Conservation (phyloP, 1,140 invertebrate species). For the Diachasmimorpha longicaudata region DNA sequence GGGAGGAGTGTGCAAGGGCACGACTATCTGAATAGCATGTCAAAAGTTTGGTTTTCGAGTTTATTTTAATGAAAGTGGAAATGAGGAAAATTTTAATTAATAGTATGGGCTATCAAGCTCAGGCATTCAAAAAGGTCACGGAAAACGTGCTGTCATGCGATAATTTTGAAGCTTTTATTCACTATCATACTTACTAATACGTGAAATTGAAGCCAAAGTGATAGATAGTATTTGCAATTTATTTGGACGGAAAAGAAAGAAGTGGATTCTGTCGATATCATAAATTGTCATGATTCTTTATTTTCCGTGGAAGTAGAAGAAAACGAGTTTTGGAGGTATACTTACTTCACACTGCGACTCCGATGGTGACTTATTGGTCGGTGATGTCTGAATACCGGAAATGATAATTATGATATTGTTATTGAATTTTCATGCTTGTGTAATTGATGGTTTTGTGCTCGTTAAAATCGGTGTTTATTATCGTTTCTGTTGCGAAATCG, state of each 20-base stretch:
- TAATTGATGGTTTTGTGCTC: background rate
- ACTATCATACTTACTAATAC: background rate
- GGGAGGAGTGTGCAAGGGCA: background rate
- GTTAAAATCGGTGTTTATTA: background rate
- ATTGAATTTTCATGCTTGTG: conserved; percentile 42
- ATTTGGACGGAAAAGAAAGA: background rate
- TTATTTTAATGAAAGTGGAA: background rate
- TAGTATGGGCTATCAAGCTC: background rate
- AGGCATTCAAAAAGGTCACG: conserved; percentile 15
- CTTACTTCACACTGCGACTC: conserved; percentile 51
- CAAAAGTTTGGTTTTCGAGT: background rate
- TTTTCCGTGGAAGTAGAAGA: no score
- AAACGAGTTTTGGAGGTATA: conserved; percentile 26
- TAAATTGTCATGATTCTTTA: no score
- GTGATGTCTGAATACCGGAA: conserved; percentile 53
- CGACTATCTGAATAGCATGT: background rate
- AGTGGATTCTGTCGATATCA: no score
- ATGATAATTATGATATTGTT: conserved; percentile 52
- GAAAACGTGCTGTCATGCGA: background rate
- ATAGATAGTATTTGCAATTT: background rate
- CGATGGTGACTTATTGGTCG: conserved; percentile 53
- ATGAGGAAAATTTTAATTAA: conserved; percentile 1
- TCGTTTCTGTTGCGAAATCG: background rate
- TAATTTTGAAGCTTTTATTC: background rate
- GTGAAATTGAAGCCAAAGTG: background rate